Base-by-base conservation (phyloP, 2,113 vertebrate genomes). In the Gadus macrocephalus region DNA sequence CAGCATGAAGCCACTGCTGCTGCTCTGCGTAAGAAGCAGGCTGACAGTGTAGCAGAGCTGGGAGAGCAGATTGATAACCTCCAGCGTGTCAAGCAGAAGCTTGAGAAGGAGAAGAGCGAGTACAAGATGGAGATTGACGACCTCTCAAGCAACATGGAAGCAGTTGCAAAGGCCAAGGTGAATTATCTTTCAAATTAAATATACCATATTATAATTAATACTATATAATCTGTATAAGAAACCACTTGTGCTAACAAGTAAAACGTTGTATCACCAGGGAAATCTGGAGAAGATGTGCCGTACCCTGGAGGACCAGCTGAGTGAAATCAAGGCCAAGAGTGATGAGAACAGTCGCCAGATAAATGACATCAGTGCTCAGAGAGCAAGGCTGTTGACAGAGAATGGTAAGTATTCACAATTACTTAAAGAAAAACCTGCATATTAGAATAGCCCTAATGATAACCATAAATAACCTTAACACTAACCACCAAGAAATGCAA, bases 121-220 rank as follows among this genome's bases (percentile, higher is more conserved):
- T 88, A 72, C 69, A 88, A 88, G 81, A 88, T 88, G 86, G 86
- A 88, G 83, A 86, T 88, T 28, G 86, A 88, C 75, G 86, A 88
- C 53, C 87, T 88, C 62, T 74, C 80, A 20, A 87, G 87, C 77
- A 88, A 85, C 73, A 87, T 87, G 87, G 87, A 88, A 73, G 14
- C 74, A 56, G 69, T 88, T 53, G 82, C 87, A 1, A 58, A 58
- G 55, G 55, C 84, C n/a, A 9, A 15, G n/a, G n/a, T 42, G 31
- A 35, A 4, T 5, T 35, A 35, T 35, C 53, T 55, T 25, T 25
- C 2, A 25, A 25, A 25, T 25, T 25, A 25, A 25, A 35, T 6
- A 35, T 35, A 35, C 31, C 1, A 35, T 35, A 35, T 5, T 35
- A 35, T 35, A 35, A 35, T 35, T 12, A 55, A 55, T 55, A 16